Evolutionary conservation across 53 echinoderm and acorn worm genomes (phyloP).

Genomic region (Antedon mediterranea): DNA sequence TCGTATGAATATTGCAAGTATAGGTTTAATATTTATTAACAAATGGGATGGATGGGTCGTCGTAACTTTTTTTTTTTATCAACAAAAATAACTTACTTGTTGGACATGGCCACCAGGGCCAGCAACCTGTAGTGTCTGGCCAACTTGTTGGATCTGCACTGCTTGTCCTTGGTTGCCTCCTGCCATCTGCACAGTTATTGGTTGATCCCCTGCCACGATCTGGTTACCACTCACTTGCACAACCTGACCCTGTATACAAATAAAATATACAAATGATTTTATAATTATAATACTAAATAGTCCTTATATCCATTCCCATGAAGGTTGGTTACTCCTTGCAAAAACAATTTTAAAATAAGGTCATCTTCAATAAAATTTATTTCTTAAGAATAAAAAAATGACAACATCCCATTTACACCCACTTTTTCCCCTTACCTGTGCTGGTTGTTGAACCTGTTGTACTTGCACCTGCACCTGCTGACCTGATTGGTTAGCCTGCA

Average conservation of each 20-base stretch:
- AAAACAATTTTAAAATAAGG: no score
- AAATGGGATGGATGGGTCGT: no score
- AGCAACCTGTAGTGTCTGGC: conserved; percentile 51
- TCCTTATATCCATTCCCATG: no score
- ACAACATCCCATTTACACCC: no score
- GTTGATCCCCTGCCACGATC: conserved; percentile 68
- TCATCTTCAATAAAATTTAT: no score
- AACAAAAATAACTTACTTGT: conserved; percentile 34
- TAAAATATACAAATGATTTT: not conserved
- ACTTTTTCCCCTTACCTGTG: no score
- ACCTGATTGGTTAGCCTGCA: not conserved
- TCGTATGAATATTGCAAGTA: no score
- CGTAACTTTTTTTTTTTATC: not conserved
- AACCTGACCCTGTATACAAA: conserved; percentile 4
- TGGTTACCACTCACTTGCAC: conserved; percentile 48
- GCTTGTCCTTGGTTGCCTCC: conserved; percentile 44
- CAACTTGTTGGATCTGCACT: conserved; percentile 63
- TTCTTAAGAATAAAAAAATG: no score
- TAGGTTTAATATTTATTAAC: no score
- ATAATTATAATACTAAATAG: no score
- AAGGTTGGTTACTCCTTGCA: no score
- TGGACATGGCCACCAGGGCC: conserved; percentile 41
- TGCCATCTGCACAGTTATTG: conserved; percentile 76
- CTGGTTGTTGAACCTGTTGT: conserved; percentile 6
- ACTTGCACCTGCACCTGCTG: conserved; percentile 17